Base-by-base conservation (phyloP, 2,888 invertebrate species). In the Drosophila flavopinicola region DNA sequence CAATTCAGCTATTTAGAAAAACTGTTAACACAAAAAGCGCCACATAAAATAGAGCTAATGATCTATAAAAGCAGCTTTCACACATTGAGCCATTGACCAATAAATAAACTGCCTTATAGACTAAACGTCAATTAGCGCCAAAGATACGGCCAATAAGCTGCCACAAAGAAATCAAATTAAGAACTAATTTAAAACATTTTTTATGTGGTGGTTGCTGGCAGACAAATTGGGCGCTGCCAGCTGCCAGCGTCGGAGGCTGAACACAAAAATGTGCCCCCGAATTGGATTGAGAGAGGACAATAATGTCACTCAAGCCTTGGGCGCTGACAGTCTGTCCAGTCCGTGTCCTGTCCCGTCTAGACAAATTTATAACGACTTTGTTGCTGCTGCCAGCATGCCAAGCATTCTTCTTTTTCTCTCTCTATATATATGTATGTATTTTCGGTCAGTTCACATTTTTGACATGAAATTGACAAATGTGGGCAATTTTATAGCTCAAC, bases 161-260 rank as follows among this genome's bases (percentile, higher is more conserved):
- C 27, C 11, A 17, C 4, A 45, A 15, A 13, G 41, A 51, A 47
- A 61, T 75, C 58, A 75, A 82, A 85, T 85, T 73, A 80, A 73
- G 73, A 80, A 68, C 66, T 75, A 73, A 82, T 82, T 82, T 85
- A 70, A 85, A 82, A 75, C 75, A 70, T 59, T 78, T 82, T 85
- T 68, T 66, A 66, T 82, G 70, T 69, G 20, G 20, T 20, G n/a
- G 67, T 29, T 9, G 65, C 66, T 67, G 64, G 13, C 59, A 59
- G 70, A 71, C 85, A 85, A 78, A 82, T 80, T 74, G 74, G 42
- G 42, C n/a, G n/a, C n/a, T n/a, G n/a, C n/a, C n/a, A n/a, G n/a
- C n/a, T n/a, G n/a, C n/a, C n/a, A n/a, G n/a, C n/a, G 45, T 35
- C 20, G 17, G 29, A 33, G 47, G 38, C 37, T 11, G 29, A 35